phyloP scores from a whole-genome alignment of 2,113 vertebrate species.

The Telmatochromis brichardi region DNA sequence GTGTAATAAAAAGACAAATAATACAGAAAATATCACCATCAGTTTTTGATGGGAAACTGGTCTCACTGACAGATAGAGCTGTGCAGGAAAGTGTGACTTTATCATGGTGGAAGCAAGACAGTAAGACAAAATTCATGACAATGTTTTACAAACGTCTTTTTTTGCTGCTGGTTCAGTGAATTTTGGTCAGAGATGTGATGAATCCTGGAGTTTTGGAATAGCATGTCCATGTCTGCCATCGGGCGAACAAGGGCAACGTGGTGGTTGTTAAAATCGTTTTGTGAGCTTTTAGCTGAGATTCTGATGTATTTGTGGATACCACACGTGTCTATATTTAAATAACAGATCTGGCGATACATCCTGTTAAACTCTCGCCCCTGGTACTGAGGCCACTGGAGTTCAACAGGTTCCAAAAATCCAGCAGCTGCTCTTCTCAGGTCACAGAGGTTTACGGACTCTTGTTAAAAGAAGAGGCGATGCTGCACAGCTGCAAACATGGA shows the following conservation, averaged over 20 bases:
- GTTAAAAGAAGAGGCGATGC: neutral
- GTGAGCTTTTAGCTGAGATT: neutral
- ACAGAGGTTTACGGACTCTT: neutral
- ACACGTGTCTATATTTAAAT: neutral
- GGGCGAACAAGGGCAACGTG: neutral
- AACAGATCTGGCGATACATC: neutral
- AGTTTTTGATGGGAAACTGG: neutral
- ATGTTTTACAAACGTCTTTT: neutral
- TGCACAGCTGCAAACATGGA: neutral
- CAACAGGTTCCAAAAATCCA: neutral
- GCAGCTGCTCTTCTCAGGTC: neutral
- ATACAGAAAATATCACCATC: neutral
- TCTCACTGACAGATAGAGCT: neutral
- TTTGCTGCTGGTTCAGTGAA: neutral
- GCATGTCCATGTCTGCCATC: neutral
- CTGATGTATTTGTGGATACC: neutral
- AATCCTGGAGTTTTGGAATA: neutral
- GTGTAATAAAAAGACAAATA: neutral
- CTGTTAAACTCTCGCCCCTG: neutral
- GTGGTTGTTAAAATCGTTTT: rapidly evolving
- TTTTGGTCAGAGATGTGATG: neutral
- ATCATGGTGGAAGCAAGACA: neutral
- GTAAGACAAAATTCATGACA: neutral
- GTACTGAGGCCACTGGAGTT: neutral
- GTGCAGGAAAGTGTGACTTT: neutral